phyloP scores from a whole-genome alignment of 2,113 vertebrate genomes.

The Himantopus leucocephalus region DNA sequence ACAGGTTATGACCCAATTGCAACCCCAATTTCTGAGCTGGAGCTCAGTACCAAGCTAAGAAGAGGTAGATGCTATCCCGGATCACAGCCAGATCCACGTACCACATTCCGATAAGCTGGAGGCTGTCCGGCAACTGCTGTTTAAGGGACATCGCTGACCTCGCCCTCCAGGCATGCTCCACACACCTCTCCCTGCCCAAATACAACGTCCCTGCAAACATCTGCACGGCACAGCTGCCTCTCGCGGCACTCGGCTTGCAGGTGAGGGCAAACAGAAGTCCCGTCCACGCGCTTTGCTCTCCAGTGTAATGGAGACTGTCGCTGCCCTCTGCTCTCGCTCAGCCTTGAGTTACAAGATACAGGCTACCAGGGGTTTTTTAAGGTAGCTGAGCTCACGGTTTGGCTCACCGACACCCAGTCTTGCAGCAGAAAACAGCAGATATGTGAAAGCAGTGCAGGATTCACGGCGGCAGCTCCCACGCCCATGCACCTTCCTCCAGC shows the following conservation, averaged over 20 bases:
- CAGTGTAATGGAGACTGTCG: accelerated
- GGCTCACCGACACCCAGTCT: neutral
- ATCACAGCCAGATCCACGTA: neutral
- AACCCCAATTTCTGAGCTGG: neutral
- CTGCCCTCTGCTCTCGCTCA: neutral
- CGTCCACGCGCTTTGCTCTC: accelerated
- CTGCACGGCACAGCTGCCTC: neutral
- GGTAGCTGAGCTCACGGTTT: neutral
- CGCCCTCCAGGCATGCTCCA: neutral
- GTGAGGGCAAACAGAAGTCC: neutral
- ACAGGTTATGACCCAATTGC: neutral
- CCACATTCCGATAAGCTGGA: neutral
- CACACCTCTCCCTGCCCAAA: neutral
- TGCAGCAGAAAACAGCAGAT: neutral
- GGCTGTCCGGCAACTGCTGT: neutral
- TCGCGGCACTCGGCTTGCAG: accelerated
- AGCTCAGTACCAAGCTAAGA: neutral
- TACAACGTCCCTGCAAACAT: neutral
- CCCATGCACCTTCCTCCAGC: neutral
- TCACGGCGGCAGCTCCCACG: neutral
- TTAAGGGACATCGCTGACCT: neutral
- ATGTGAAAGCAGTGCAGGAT: neutral
- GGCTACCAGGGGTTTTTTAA: neutral
- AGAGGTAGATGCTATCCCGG: neutral
- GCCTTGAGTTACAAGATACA: neutral